phyloP scores from a whole-genome alignment of 2,113 vertebrate species.

The Aegithalos caudatus region DNA sequence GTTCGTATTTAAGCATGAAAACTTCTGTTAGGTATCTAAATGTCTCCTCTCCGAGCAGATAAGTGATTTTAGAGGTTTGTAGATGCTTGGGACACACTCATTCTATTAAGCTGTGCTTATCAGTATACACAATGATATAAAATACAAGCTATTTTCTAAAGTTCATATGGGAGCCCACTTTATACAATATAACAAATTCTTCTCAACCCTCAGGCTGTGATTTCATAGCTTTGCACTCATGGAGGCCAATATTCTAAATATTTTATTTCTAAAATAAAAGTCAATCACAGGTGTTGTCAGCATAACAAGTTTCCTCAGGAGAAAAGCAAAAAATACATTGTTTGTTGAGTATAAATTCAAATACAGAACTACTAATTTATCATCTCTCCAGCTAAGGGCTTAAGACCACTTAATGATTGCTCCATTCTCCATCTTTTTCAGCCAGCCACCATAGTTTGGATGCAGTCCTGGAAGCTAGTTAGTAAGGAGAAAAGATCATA shows the following conservation, averaged over 20 bases:
- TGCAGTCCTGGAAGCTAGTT: background rate
- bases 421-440: background rate
- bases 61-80: background rate
- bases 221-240: background rate
- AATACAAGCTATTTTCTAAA: background rate
- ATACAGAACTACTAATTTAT: background rate
- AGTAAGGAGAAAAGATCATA: background rate
- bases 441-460: background rate
- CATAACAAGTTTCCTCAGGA: background rate
- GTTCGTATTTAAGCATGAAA: background rate
- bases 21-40: background rate
- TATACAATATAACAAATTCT: background rate
- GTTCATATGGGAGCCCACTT: background rate
- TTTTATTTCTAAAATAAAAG: background rate
- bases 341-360: background rate
- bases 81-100: background rate
- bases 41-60: background rate
- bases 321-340: background rate
- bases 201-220: background rate
- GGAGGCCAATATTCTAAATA: background rate
- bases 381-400: background rate
- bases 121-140: background rate
- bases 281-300: background rate
- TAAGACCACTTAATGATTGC: background rate
- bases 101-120: background rate